Base-by-base conservation (phyloP, 2,888 invertebrate genomes). In the Scotopteryx bipunctaria region DNA sequence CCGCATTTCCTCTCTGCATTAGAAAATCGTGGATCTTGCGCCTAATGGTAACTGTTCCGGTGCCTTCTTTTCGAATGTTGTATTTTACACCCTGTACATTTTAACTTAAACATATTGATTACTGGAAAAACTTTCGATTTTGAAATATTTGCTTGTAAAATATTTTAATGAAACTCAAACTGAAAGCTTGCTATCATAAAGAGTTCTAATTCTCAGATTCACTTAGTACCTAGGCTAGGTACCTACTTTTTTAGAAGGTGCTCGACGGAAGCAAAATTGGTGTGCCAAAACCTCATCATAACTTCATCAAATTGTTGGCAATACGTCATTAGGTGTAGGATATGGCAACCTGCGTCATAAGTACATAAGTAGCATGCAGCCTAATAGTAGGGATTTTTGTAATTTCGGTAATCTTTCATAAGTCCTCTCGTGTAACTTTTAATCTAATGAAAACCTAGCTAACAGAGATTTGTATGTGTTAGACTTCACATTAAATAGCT, bases 251-350 rank as follows among this genome's bases (percentile, higher is more conserved):
- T 21, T 19, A 40, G 35, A 40, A 21, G 19, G 8, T 36, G 36
- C 38, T 54, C 48, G 49, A 50, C 42, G 42, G 27, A 44, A 51
- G 35, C 48, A 45, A 46, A 46, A 40, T 48, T 40, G 52, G 69
- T 81, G 84, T 85, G 84, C 84, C 84, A 85, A 85, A 84, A 55
- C 73, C 67, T 77, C 73, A 76, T 75, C 15, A 60, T 60, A 51
- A 35, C 32, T 64, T 63, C 53, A 69, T 66, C 35, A 57, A 71
- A 62, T 56, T 63, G 62, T 65, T 71, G 69, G 73, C 73, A 71
- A 73, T 70, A 72, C 60, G 69, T 61, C 54, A 47, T 54, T 51
- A 25, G n/a, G 57, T 57, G 59, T 67, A 68, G 62, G 51, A 54
- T 60, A 61, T 58, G 63, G 52, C 48, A 59, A 57, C 45, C 52